A percentile compares a stretch with the other conserved stretches of the same genome.
Conservation (phyloP, 2,888 invertebrate species). For the Eupithecia insigniata region DNA sequence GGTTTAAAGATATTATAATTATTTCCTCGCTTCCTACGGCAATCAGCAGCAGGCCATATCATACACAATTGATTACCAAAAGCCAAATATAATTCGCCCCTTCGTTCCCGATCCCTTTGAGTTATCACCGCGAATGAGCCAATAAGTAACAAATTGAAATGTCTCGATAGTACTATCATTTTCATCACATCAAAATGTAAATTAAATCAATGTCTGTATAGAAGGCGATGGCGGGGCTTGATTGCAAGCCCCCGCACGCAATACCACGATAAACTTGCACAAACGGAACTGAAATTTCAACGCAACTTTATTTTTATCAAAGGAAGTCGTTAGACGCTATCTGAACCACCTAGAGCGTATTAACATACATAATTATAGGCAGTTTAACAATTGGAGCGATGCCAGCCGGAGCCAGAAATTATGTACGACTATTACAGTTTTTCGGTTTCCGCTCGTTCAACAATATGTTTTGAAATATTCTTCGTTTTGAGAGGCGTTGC, state of each 20-base stretch:
- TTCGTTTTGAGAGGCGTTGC: slow-evolving; percentile 58
- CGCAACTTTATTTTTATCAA: slow-evolving; percentile 83
- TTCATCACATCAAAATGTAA: slow-evolving; percentile 70
- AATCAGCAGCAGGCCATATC: neutral
- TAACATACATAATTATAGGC: slow-evolving; percentile 84
- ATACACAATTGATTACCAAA: neutral
- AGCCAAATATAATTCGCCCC: slow-evolving; percentile 10
- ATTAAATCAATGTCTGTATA: slow-evolving; percentile 83
- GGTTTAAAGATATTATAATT: neutral
- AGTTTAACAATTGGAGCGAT: slow-evolving; percentile 77
- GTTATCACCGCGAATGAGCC: slow-evolving; percentile 35
- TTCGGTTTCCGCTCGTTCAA: slow-evolving; percentile 71
- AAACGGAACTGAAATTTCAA: slow-evolving; percentile 83
- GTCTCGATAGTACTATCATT: slow-evolving; percentile 59
- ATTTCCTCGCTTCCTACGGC: neutral
- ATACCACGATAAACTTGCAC: slow-evolving; percentile 80
- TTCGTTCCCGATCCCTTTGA: slow-evolving; percentile 36
- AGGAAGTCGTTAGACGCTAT: slow-evolving; percentile 83
- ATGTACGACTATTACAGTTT: slow-evolving; percentile 73
- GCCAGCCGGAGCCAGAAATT: slow-evolving; percentile 75
- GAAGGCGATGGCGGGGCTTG: slow-evolving; percentile 74
- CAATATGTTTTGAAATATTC: slow-evolving; percentile 66
- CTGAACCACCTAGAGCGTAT: slow-evolving; percentile 80
- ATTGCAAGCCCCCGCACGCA: slow-evolving; percentile 76
- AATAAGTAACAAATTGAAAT: slow-evolving; percentile 50